Conservation (phyloP, 2,797 vertebrate genomes). For the Hirundo rustica region DNA sequence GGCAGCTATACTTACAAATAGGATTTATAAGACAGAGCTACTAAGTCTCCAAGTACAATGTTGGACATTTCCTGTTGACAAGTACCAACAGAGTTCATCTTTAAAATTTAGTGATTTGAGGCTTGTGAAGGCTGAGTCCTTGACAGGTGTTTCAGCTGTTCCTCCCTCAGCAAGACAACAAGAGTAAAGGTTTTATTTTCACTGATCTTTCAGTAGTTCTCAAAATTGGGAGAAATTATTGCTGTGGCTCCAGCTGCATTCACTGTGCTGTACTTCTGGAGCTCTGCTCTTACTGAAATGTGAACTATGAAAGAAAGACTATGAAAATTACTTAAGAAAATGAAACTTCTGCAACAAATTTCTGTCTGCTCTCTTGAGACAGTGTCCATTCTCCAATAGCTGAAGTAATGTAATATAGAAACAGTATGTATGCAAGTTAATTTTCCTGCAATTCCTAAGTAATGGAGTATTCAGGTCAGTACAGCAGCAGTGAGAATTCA, state of each 20-base stretch:
- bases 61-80: background rate
- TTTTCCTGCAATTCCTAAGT: background rate
- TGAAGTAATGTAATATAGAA: background rate
- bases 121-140: background rate
- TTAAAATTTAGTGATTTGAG: background rate
- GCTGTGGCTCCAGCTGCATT: background rate
- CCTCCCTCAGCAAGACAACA: background rate
- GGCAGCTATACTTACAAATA: background rate
- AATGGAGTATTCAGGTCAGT: background rate
- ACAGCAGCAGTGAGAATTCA: background rate
- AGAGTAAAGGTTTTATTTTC: background rate
- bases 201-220: background rate
- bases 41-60: background rate
- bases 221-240: background rate
- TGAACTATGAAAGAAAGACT: background rate
- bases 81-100: background rate
- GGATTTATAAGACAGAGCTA: background rate
- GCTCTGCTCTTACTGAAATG: background rate
- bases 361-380: background rate
- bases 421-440: background rate
- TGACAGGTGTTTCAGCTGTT: background rate
- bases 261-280: background rate
- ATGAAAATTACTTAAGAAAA: background rate
- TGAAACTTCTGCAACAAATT: background rate
- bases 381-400: background rate